These are phyloP conservation scores for Zygaena filipendulae DNA, from an alignment of 2,888 invertebrate genomes.

Conservation along the genomic window DNA sequence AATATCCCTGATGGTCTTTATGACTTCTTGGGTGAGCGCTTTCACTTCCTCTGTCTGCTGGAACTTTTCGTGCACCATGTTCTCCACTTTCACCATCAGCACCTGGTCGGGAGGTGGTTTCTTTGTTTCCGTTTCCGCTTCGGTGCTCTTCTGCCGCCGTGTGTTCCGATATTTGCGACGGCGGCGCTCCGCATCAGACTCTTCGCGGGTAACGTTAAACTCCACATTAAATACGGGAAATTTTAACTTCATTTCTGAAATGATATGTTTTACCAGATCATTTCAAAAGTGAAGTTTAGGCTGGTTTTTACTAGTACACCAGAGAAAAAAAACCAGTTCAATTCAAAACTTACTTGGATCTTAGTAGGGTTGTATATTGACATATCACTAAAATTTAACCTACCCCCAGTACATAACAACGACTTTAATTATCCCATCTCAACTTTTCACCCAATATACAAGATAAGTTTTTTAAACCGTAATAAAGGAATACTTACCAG, in stretches of 20 bases:
- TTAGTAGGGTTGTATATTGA: no score
- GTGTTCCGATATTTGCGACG: constrained; percentile 55
- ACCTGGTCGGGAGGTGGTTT: constrained; percentile 53
- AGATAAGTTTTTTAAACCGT: no score
- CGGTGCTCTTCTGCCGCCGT: constrained; percentile 25
- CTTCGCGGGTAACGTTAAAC: constrained; percentile 85
- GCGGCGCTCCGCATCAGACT: constrained; percentile 70
- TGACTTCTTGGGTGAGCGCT: constrained; percentile 95
- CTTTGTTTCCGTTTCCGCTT: constrained; percentile 22
- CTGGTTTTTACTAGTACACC: neutral
- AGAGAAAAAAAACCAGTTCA: no score
- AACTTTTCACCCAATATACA: no score
- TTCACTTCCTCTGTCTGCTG: constrained; percentile 95
- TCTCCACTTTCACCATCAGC: constrained; percentile 95
- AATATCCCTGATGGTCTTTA: constrained; percentile 97
- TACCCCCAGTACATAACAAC: no score
- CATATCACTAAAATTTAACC: no score
- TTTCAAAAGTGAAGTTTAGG: constrained; percentile 54
- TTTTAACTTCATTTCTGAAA: constrained; percentile 79
- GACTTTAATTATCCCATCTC: no score
- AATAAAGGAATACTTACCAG: constrained; percentile 57
- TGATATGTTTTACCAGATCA: constrained; percentile 28
- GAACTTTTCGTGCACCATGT: constrained; percentile 89
- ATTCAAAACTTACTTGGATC: no score
- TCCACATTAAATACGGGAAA: constrained; percentile 86